Percentiles rank a stretch among this genome's conserved stretches.
phyloP scores from a whole-genome alignment of 2,113 vertebrate genomes.

The Enhydra lutris region DNA sequence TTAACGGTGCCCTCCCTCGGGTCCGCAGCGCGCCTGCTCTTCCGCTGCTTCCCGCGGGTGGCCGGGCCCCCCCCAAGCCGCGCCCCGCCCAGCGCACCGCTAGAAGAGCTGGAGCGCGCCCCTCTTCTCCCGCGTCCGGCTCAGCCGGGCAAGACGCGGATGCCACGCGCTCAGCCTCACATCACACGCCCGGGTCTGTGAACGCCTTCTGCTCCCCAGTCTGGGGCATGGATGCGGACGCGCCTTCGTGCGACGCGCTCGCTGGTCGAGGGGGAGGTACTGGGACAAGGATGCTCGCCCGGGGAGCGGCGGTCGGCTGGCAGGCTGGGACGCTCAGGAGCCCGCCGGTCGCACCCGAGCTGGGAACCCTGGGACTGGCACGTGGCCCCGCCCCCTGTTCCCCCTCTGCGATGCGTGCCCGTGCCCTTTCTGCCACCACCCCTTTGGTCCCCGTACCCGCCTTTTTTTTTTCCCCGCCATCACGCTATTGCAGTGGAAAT shows the following conservation, averaged over 20 bases:
- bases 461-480: neutral
- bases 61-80: neutral
- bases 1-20: neutral
- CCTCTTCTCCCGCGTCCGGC: neutral
- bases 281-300: neutral
- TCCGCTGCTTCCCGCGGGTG: neutral
- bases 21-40: slow-evolving; percentile 36
- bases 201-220: neutral
- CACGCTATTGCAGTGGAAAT: neutral
- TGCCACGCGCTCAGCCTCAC: neutral
- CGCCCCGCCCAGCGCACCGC: neutral
- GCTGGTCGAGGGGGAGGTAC: neutral
- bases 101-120: neutral
- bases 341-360: accelerated
- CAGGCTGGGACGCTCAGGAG: too few species aligned
- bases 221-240: neutral
- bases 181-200: neutral
- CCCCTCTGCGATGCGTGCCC: neutral
- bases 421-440: neutral
- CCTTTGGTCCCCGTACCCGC: neutral
- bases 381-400: neutral
- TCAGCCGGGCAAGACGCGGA: neutral
- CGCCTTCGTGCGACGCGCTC: neutral
- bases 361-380: neutral
- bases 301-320: neutral